phyloP scores from a whole-genome alignment of 1,140 invertebrate species.

The Chrysomallon squamiferum region DNA sequence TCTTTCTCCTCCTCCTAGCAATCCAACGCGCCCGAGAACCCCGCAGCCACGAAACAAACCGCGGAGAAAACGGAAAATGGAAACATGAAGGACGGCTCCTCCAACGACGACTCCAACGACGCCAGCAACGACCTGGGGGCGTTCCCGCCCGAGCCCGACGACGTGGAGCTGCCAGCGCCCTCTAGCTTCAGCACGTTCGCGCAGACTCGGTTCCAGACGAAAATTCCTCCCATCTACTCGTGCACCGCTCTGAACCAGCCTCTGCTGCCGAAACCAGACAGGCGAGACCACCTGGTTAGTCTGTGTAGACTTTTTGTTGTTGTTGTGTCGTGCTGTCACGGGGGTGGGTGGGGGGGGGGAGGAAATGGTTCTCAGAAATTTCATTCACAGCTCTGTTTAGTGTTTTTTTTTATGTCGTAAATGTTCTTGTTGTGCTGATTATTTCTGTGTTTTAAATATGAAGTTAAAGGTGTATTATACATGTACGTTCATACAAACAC shows the following conservation, averaged over 20 bases:
- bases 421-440: too few species aligned
- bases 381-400: too few species aligned
- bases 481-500: too few species aligned
- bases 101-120: not conserved
- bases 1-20: too few species aligned
- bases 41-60: not conserved
- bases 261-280: constrained; percentile 39
- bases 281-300: constrained; percentile 41
- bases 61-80: not conserved
- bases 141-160: not conserved
- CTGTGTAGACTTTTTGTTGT: not conserved
- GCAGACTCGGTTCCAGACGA: constrained; percentile 36
- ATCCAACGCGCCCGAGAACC: not conserved
- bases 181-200: constrained; percentile 42
- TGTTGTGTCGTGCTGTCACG: not conserved
- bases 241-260: constrained; percentile 41
- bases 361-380: too few species aligned
- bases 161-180: constrained; percentile 1
- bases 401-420: too few species aligned
- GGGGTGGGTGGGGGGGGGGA: too few species aligned
- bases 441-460: too few species aligned
- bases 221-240: constrained; percentile 35
- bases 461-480: too few species aligned
- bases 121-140: not conserved
- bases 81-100: not conserved